Base-by-base conservation (phyloP, 2,797 vertebrate species). In the Vespertilio murinus region DNA sequence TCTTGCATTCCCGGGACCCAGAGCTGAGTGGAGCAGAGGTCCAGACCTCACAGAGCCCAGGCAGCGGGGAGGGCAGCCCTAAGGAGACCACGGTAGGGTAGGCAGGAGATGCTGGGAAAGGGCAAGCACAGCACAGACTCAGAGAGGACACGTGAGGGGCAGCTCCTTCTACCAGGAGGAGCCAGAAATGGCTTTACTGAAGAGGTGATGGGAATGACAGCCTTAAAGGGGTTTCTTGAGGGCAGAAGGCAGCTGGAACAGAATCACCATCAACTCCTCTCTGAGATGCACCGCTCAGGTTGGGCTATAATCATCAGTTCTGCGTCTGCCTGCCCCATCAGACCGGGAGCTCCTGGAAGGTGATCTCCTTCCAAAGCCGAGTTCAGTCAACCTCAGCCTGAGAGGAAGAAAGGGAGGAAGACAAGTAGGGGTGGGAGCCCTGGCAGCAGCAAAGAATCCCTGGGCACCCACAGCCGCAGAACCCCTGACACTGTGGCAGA, bases 271-370 rank as follows among this genome's bases (percentile, higher is more conserved):
- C 33, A 5, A 5, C 1, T 12, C 16, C 16, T 25, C 35, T 54
- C 25, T 25, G 8, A 20, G 64, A 33, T 0, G 6, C 47, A 25
- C 33, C 0, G 25, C 45, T 79, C 81, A 33, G 4, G 5, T 22
- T 6, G 11, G 5, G 0, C 54, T 2, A 3, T 1, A 0, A 33
- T 14, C 1, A 1, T 3, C 6, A 3, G n/a, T 10, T 22, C 42
- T 8, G 8, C 1, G 14, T 86, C 84, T 45, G 38, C 56, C 42
- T 95, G n/a, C 25, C 5, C 22, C 23, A 47, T 16, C 47, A n/a
- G 33, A 77, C 42, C 10, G 67, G 40, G 17, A 89, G 52, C 80
- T 91, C 77, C 35, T 16, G 23, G 45, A 67, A 69, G n/a, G 14
- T 2, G 7, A 45, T 78, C 33, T 35, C 71, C 64, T 69, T 89